Conservation (phyloP, 1,140 invertebrate species). For the Drosophila orosa region DNA sequence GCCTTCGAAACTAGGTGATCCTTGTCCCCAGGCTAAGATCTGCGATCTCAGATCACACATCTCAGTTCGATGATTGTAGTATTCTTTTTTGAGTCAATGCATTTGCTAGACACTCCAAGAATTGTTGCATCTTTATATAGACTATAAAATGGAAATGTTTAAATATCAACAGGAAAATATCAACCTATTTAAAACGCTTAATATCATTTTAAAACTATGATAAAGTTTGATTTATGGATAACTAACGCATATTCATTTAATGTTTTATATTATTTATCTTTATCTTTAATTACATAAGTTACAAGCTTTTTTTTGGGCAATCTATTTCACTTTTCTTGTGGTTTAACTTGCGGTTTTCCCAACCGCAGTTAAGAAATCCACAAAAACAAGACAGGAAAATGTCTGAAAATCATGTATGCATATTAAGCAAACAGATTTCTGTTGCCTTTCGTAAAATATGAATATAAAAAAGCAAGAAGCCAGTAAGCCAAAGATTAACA, state of each 20-base stretch:
- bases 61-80: background rate
- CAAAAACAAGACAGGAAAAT: background rate
- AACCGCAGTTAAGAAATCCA: slow-evolving; percentile 3
- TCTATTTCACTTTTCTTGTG: background rate
- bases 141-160: too few species aligned
- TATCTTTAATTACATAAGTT: background rate
- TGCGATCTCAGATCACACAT: background rate
- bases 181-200: too few species aligned
- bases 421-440: slow-evolving; percentile 1
- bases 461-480: background rate
- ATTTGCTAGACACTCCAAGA: background rate
- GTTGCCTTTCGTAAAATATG: background rate
- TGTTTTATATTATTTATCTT: too few species aligned
- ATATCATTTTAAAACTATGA: too few species aligned
- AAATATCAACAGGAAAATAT: too few species aligned
- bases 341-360: background rate
- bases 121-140: background rate
- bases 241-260: too few species aligned
- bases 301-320: too few species aligned
- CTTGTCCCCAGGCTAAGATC: slow-evolving; percentile 9
- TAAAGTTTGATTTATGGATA: too few species aligned
- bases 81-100: background rate
- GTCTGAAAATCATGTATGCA: slow-evolving; percentile 1
- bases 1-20: slow-evolving; percentile 22
- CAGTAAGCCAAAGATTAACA: background rate